phyloP scores from a whole-genome alignment of 2,888 invertebrate genomes.

The Stegana nigrithorax region DNA sequence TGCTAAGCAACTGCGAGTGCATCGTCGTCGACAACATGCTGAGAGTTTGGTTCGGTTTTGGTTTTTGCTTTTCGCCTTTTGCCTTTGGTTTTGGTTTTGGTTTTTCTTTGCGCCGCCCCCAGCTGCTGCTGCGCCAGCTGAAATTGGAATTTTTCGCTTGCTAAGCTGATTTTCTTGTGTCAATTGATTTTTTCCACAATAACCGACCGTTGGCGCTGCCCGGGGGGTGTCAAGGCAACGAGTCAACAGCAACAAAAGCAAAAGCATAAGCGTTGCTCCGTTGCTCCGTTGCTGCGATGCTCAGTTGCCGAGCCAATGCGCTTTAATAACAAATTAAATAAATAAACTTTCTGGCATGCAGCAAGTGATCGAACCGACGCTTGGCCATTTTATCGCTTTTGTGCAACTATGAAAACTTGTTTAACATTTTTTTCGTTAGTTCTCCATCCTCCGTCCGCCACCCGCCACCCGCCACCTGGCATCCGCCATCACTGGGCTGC shows the following conservation, averaged over 20 bases:
- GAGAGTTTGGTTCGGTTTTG: no score
- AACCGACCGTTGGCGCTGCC: no score
- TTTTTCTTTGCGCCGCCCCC: not conserved
- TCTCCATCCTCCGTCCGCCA: no score
- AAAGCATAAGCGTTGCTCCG: not conserved
- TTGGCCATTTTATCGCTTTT: not conserved
- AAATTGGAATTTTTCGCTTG: constrained; percentile 14
- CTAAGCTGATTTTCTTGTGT: constrained; percentile 22
- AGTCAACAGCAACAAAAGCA: not conserved
- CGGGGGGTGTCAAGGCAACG: not conserved
- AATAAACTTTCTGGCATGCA: no score
- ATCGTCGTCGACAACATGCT: not conserved
- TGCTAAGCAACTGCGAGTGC: not conserved
- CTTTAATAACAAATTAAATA: not conserved
- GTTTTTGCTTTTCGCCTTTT: constrained; percentile 21
- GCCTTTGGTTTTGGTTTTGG: constrained; percentile 2
- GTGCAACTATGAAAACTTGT: no score
- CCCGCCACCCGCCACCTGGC: no score
- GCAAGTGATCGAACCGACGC: not conserved
- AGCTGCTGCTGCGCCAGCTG: constrained; percentile 5
- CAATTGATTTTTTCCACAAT: constrained; percentile 9
- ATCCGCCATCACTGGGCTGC: not conserved
- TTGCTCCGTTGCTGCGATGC: no score
- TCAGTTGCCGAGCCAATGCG: not conserved
- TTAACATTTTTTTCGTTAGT: no score